These are phyloP conservation scores for Glaucomys volans DNA, from an alignment of 2,113 vertebrate species.

Conservation along the genomic window DNA sequence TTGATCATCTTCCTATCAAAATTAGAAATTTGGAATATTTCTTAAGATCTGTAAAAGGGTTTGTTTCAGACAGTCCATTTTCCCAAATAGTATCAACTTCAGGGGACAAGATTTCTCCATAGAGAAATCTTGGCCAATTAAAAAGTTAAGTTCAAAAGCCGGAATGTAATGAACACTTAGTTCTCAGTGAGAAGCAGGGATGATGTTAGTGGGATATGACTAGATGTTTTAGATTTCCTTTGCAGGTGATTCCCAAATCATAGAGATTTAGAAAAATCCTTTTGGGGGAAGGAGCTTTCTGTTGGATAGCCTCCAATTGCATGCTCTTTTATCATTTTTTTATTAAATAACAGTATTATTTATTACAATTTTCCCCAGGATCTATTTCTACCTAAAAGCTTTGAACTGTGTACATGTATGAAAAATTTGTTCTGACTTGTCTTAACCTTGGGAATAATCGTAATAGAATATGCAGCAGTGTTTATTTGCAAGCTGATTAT, in stretches of 20 bases:
- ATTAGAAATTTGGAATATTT: neutral
- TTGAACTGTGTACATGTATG: slow-evolving; percentile 36
- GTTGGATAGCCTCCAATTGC: neutral
- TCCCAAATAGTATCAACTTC: neutral
- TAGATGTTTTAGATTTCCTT: neutral
- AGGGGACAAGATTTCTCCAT: neutral
- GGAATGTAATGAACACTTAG: neutral
- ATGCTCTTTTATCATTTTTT: slow-evolving; percentile 49
- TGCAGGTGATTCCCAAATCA: neutral
- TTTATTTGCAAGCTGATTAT: slow-evolving; percentile 77
- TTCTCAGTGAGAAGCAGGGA: neutral
- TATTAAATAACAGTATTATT: neutral
- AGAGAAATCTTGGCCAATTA: neutral
- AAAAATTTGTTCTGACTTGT: slow-evolving; percentile 61
- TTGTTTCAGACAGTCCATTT: neutral
- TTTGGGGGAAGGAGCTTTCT: neutral
- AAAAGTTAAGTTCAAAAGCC: neutral
- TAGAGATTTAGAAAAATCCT: neutral
- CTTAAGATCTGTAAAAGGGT: neutral
- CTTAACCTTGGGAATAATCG: slow-evolving; percentile 63
- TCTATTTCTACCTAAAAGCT: slow-evolving; percentile 10
- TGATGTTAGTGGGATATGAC: neutral
- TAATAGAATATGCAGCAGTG: slow-evolving; percentile 75
- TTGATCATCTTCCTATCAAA: neutral
- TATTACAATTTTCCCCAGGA: slow-evolving; percentile 55